These are phyloP conservation scores for Alexandromys fortis DNA, from an alignment of 2,113 vertebrate genomes.

Conservation along the genomic window DNA sequence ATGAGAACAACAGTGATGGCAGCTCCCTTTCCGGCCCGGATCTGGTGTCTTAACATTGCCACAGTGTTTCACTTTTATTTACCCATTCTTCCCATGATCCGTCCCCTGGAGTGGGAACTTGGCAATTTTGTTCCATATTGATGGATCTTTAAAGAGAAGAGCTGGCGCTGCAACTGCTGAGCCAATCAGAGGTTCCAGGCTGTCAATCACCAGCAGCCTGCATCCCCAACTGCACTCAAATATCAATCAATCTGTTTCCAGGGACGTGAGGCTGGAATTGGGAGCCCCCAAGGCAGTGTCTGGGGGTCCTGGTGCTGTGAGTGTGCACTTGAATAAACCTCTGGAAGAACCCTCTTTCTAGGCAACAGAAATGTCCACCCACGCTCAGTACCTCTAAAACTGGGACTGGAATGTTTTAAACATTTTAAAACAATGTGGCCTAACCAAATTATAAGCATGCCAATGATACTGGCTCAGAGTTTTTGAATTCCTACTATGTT, in stretches of 20 bases:
- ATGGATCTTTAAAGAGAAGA: constrained; percentile 27
- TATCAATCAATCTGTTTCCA: neutral
- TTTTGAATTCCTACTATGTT: neutral
- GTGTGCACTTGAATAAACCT: constrained; percentile 21
- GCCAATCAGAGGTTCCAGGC: neutral
- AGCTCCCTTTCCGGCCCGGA: neutral
- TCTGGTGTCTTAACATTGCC: neutral
- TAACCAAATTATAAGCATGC: neutral
- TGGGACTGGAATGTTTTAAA: neutral
- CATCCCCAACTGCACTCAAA: neutral
- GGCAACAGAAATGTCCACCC: neutral
- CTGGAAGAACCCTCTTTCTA: constrained; percentile 16
- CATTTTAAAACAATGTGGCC: neutral
- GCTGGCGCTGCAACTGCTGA: neutral
- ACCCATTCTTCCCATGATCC: neutral
- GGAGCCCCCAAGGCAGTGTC: neutral
- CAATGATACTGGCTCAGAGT: neutral
- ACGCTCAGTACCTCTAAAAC: constrained; percentile 46
- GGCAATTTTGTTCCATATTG: neutral
- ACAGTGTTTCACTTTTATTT: constrained; percentile 1
- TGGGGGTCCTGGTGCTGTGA: neutral
- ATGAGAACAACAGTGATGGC: neutral
- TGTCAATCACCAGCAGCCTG: constrained; percentile 2
- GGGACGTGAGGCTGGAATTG: neutral
- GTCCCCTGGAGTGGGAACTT: neutral